Evolutionary conservation across 1,140 invertebrate genomes (phyloP).

Genomic region (Saccostrea glomerata): DNA sequence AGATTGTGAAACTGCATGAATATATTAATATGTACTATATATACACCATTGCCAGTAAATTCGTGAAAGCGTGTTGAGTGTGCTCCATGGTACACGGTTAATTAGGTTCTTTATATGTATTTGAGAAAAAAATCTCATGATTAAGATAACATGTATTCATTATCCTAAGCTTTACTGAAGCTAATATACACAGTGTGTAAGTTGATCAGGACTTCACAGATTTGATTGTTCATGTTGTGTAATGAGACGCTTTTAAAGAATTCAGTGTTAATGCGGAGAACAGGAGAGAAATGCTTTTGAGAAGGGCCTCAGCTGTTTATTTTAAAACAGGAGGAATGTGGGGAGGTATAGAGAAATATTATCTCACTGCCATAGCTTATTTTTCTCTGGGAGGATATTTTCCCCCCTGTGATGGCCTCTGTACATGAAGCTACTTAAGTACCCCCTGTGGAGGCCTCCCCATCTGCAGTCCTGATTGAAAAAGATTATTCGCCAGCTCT

Average conservation of each 20-base stretch:
- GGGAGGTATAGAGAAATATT: background rate
- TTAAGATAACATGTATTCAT: background rate
- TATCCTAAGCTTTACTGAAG: background rate
- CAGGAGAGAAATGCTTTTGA: background rate
- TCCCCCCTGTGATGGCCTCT: background rate
- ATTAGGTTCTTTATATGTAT: background rate
- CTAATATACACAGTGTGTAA: background rate
- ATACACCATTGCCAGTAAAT: no score
- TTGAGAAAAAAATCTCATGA: background rate
- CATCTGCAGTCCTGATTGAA: conserved; percentile 35
- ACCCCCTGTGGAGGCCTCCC: background rate
- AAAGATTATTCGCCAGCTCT: conserved; percentile 25
- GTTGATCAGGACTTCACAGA: background rate
- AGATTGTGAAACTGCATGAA: no score
- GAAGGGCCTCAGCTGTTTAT: background rate
- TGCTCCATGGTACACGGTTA: no score
- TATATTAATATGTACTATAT: no score
- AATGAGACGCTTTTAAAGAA: background rate
- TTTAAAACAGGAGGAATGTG: background rate
- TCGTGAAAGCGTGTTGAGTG: no score
- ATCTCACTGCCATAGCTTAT: background rate
- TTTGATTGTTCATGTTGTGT: conserved; percentile 1
- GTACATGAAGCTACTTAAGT: conserved; percentile 15
- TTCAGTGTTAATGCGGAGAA: background rate
- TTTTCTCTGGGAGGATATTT: background rate